Percentiles rank a stretch among this genome's conserved stretches.
Evolutionary conservation across 2,113 vertebrate genomes (phyloP).

Genomic region (Corvus hawaiiensis): DNA sequence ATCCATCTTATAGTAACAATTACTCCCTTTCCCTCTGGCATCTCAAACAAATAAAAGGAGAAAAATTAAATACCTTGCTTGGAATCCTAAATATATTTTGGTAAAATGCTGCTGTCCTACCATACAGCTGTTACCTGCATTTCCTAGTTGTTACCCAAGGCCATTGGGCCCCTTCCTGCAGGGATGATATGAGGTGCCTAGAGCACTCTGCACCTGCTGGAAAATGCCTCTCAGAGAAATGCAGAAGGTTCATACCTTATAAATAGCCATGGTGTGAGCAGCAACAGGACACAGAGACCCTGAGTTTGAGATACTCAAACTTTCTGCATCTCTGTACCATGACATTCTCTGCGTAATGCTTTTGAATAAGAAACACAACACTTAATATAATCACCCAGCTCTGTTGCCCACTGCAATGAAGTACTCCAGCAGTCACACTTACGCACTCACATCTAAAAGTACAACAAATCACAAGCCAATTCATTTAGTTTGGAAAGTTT

Average conservation of each 20-base stretch:
- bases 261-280: background rate
- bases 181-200: background rate
- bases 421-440: background rate
- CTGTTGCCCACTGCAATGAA: background rate
- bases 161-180: background rate
- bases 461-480: background rate
- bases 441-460: background rate
- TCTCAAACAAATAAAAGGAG: background rate
- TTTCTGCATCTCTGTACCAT: background rate
- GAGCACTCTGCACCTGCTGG: background rate
- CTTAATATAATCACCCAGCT: background rate
- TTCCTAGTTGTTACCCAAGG: background rate
- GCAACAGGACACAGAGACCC: fast-evolving
- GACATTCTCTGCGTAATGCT: background rate
- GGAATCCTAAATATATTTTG: background rate
- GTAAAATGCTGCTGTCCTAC: background rate
- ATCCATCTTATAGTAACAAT: background rate
- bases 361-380: background rate
- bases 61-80: background rate
- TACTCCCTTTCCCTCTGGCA: background rate
- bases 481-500: background rate
- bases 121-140: background rate
- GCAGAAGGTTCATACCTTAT: background rate
- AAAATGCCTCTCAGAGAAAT: background rate
- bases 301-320: background rate